phyloP scores from a whole-genome alignment of 2,888 invertebrate species.

The Drosophila aldrichi region DNA sequence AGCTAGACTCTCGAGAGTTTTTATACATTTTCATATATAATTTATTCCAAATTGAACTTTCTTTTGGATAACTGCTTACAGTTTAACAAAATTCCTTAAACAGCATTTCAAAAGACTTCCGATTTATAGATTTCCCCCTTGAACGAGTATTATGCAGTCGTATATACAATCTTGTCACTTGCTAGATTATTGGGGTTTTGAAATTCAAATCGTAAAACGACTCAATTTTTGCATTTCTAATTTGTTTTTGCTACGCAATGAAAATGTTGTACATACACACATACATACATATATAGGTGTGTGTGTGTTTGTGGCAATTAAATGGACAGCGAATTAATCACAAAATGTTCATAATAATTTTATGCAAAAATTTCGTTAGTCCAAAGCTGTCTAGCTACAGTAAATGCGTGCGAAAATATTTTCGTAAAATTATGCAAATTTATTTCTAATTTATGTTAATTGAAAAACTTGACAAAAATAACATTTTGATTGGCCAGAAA shows the following conservation, averaged over 20 bases:
- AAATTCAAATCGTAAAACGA: constrained; percentile 53
- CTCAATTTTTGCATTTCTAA: constrained; percentile 58
- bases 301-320: constrained; percentile 59
- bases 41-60: too few relatives aligned
- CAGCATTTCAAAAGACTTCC: too few relatives aligned
- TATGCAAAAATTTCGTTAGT: constrained; percentile 38
- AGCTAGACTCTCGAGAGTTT: neutral
- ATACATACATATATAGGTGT: neutral
- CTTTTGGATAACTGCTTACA: too few relatives aligned
- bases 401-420: constrained; percentile 27
- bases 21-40: neutral
- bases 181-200: constrained; percentile 2
- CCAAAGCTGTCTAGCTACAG: constrained; percentile 36
- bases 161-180: accelerated
- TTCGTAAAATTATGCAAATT: constrained; percentile 23
- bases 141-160: neutral
- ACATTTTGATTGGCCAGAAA: constrained; percentile 9
- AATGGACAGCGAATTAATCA: constrained; percentile 66
- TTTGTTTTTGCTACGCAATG: constrained; percentile 32
- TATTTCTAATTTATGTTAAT: constrained; percentile 69
- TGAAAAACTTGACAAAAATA: constrained; percentile 52
- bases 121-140: too few relatives aligned
- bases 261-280: constrained; percentile 14
- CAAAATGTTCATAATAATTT: constrained; percentile 44
- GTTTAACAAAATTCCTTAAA: too few relatives aligned